Evolutionary conservation across 2,113 vertebrate genomes (phyloP), one percentile per base, ranked within the genome.

Genomic region (Atrichornis clamosus): DNA sequence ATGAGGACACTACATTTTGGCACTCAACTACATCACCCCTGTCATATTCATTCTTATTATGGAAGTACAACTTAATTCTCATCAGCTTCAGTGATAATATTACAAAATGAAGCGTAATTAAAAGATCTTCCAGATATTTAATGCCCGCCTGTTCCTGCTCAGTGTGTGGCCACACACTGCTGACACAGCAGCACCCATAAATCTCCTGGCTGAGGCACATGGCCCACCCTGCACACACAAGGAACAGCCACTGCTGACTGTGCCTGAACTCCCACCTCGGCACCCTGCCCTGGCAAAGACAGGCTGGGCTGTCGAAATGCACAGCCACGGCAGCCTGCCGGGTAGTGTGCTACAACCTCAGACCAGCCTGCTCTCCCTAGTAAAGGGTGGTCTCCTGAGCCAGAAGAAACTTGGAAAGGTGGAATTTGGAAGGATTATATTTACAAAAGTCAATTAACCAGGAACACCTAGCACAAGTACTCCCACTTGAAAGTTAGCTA

Each of bases 181-280:
- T 20, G 47, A 37, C 26, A 46, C 2, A 0, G 24, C n/a, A 69
- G 56, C 18, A 7, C 17, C 87, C 28, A 22, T 7, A 19, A 74
- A 20, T 7, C 32, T 32, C 55, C 58, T 1, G 0, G 28, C 9
- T 0, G 0, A 62, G 35, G 47, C 4, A 7, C 30, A 0, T 1
- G 7, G 55, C 35, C 30, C 46, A 9, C 26, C 56, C 27, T 19
- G 28, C 8, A 2, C 27, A 32, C 5, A 0, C 7, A 13, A 32
- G 33, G 28, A 5, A 13, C 3, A 11, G 30, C 35, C 1, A 0
- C 41, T 41, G 72, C 41, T 16, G 3, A 4, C 39, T 62, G n/a
- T 3, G 1, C 50, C 50, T 15, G 2, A 14, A 9, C 27, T 16
- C 33, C 5, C 41, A 24, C 63, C 52, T 49, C 3, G 0, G 26